phyloP scores from a whole-genome alignment of 2,888 invertebrate species.

The Euproctis similis region DNA sequence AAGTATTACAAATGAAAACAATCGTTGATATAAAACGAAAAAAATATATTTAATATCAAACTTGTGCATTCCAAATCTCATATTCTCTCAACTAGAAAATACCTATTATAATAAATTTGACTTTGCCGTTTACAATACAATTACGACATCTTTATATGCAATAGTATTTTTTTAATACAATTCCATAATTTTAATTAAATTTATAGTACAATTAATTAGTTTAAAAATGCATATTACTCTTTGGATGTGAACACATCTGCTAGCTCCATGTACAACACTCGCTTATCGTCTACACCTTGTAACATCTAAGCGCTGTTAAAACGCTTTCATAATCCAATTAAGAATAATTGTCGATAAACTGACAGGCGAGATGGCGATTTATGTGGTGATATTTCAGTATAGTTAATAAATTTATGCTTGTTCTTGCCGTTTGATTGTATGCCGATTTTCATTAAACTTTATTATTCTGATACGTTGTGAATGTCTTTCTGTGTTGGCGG shows the following conservation, averaged over 20 bases:
- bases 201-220: too few species aligned
- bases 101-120: too few species aligned
- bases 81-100: too few species aligned
- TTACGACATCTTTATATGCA: too few species aligned
- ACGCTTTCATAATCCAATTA: constrained; percentile 75
- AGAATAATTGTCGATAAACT: constrained; percentile 75
- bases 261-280: neutral
- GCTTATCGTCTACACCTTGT: constrained; percentile 26
- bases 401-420: constrained; percentile 75
- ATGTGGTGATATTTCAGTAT: constrained; percentile 74
- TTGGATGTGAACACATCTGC: neutral
- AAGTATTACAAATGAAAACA: too few species aligned
- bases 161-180: too few species aligned
- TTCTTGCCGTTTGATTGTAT: constrained; percentile 69
- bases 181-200: too few species aligned
- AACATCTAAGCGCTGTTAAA: constrained; percentile 35
- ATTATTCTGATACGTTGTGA: constrained; percentile 53
- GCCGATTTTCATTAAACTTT: constrained; percentile 62
- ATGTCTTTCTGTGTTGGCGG: constrained; percentile 49
- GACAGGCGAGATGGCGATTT: constrained; percentile 71
- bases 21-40: too few species aligned
- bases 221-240: too few species aligned
- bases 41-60: too few species aligned
- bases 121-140: too few species aligned
- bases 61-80: too few species aligned